Conservation (phyloP, 2,888 invertebrate genomes). For the Sycophila texana region DNA sequence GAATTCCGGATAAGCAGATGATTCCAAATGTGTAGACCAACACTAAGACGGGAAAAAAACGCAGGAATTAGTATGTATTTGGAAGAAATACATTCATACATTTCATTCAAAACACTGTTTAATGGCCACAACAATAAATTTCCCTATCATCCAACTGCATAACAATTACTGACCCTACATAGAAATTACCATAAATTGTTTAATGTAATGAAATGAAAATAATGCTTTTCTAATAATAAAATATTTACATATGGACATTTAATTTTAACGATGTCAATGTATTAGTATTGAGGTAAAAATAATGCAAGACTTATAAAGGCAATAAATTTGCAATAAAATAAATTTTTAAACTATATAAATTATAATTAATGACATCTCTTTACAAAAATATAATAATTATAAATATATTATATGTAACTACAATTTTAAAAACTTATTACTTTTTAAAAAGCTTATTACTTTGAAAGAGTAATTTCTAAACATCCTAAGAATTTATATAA, state of each 20-base stretch:
- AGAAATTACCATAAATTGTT: slow-evolving; percentile 12
- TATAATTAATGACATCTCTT: background rate
- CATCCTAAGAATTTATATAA: background rate
- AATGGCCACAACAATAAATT: slow-evolving; percentile 36
- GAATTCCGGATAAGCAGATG: slow-evolving; percentile 73
- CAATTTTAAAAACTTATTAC: background rate
- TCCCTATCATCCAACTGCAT: slow-evolving; percentile 39
- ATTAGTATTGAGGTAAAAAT: too few species aligned
- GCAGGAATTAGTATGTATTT: slow-evolving; percentile 74
- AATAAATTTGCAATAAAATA: background rate
- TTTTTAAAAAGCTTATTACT: background rate
- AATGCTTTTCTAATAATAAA: slow-evolving; percentile 14
- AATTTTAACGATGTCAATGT: too few species aligned
- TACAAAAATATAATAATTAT: background rate
- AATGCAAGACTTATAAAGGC: too few species aligned
- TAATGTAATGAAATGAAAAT: background rate
- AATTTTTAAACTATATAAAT: background rate
- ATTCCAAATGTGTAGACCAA: slow-evolving; percentile 73
- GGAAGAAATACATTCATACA: slow-evolving; percentile 70
- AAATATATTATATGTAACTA: background rate
- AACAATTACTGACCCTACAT: slow-evolving; percentile 34
- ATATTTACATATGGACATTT: background rate
- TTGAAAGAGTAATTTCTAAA: background rate
- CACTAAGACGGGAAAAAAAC: slow-evolving; percentile 75
- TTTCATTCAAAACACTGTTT: slow-evolving; percentile 62